Base-by-base conservation (phyloP, 2,797 vertebrate genomes). In the Coracias cyanogaster region DNA sequence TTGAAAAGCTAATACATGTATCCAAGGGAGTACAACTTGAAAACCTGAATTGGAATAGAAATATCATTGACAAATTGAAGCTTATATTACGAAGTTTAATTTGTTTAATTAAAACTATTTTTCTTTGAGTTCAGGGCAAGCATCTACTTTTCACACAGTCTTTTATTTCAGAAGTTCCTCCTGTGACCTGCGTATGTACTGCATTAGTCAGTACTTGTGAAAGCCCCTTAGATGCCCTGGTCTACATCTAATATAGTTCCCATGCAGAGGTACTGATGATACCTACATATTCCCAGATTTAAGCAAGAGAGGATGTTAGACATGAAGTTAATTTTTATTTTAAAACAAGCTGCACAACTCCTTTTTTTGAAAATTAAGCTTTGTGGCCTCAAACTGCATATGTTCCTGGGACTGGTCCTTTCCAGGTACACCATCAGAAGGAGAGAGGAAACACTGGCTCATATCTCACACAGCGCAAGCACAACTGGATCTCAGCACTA, bases 381-480 rank as follows among this genome's bases (percentile, higher is more conserved):
- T 22, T 62, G 19, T 20, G 52, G 21, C 26, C 45, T 67, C 19
- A 89, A 74, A 48, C 24, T 46, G 13, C 17, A 1, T 28, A 15
- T 3, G 5, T 57, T 86, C 31, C 6, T 1, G 3, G 29, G 13
- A 33, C 13, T 13, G 43, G 10, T 33, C 7, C 28, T 86, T 86
- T 51, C 52, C 43, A 54, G 14, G 15, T n/a, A 48, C 5, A 24
- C 46, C 20, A 0, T 3, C 12, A 65, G 43, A 43, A 18, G 5
- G 6, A 10, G 20, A 71, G 57, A 60, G 12, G 64, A 83, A 82
- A 51, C 8, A 20, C 5, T 1, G 1, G 49, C 25, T 61, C 1
- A 0, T 13, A 17, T 43, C 39, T 77, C 76, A 3, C 4, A 2
- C 10, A 12, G 18, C 0, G 3, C 0, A 0, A 83, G 51, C 20